A percentile compares a stretch with the other conserved stretches of the same genome.
Conservation (phyloP, 2,888 invertebrate genomes). For the Diachrysia chrysitis region DNA sequence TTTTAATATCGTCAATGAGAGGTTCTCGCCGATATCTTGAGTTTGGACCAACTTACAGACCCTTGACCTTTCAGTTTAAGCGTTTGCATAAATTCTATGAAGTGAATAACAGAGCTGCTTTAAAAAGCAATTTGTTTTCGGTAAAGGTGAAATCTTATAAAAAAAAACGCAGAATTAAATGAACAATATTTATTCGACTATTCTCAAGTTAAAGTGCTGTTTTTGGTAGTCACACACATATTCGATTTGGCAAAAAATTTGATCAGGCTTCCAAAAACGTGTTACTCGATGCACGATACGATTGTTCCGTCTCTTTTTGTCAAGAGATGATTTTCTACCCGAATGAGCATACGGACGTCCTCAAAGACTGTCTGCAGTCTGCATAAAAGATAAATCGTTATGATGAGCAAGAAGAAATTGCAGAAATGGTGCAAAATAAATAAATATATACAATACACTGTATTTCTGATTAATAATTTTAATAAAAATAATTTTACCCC, state of each 20-base stretch:
- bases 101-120: background rate
- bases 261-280: too few relatives aligned
- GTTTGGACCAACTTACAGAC: background rate
- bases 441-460: background rate
- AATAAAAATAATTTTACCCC: too few relatives aligned
- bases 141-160: background rate
- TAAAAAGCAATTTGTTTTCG: background rate
- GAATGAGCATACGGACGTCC: background rate
- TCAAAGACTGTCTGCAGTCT: background rate
- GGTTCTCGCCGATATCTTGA: background rate
- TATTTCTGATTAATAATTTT: too few relatives aligned
- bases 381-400: background rate
- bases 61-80: background rate
- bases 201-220: too few relatives aligned
- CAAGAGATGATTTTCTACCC: background rate
- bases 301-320: background rate
- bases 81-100: constrained; percentile 3
- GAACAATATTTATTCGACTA: too few relatives aligned
- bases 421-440: background rate
- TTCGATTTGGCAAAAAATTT: too few relatives aligned
- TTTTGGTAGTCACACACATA: too few relatives aligned
- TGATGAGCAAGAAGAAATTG: background rate
- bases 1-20: background rate
- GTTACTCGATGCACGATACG: too few relatives aligned
- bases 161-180: background rate